phyloP scores from a whole-genome alignment of 2,113 vertebrate species.

The Pelvicachromis taeniatus region DNA sequence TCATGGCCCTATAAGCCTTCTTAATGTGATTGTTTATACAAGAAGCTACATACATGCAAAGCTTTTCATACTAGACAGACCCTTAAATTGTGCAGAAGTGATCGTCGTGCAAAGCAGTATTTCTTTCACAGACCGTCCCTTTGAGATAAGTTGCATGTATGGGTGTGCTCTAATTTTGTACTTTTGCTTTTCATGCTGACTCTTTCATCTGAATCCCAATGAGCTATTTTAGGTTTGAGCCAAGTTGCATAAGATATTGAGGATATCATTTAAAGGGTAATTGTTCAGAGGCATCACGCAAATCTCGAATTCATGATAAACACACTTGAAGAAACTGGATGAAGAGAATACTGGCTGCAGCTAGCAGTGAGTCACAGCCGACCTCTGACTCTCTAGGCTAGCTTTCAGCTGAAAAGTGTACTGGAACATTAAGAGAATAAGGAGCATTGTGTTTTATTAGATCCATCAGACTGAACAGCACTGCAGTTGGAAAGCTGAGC shows the following conservation, averaged over 20 bases:
- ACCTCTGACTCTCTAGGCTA: conserved; percentile 23
- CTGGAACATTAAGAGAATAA: conserved; percentile 12
- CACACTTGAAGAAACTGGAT: background rate
- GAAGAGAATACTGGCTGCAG: background rate
- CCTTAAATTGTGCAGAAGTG: background rate
- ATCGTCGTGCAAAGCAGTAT: background rate
- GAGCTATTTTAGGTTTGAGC: conserved; percentile 36
- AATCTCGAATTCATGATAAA: conserved; percentile 24
- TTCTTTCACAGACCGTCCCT: background rate
- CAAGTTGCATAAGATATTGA: background rate
- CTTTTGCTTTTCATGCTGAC: background rate
- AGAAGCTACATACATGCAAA: background rate
- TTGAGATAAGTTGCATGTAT: background rate
- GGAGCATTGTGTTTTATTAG: conserved; percentile 8
- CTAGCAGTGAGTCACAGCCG: conserved; percentile 33
- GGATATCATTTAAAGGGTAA: background rate
- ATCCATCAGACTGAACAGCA: conserved; percentile 32
- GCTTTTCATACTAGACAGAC: background rate
- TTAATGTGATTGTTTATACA: conserved; percentile 10
- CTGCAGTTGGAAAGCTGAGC: conserved; percentile 20
- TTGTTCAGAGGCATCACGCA: background rate
- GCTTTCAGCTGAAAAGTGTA: conserved; percentile 16
- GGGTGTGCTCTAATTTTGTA: background rate
- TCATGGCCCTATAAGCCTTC: conserved; percentile 35
- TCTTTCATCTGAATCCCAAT: conserved; percentile 30